Evolutionary conservation across 2,888 invertebrate genomes (phyloP), one percentile per base, ranked within the genome.

Genomic region (Tenthredo distinguenda): DNA sequence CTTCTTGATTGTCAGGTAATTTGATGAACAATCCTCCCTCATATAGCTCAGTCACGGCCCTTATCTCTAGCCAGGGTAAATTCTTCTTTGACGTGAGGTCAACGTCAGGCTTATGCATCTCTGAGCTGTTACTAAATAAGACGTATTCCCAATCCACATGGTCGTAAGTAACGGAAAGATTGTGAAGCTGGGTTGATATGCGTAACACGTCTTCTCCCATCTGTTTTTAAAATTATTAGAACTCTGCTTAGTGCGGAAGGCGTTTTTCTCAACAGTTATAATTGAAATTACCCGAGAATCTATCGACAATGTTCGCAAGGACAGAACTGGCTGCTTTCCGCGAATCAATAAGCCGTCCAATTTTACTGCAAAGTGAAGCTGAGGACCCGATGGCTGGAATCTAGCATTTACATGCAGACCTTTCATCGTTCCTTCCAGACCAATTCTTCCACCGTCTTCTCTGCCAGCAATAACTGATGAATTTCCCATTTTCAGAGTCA

Each of bases 401-500:
- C 90, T 92, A 2, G 93, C 91, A 82, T 90, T 94, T 90, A 96
- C 95, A 90, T 95, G 95, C 90, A 96, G 94, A 88, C 95, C 94
- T 90, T 96, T 95, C 88, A 97, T 94, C 68, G 95, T 96, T 86
- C 97, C 96, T 90, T 96, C 96, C 89, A 97, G 96, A 90, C 96
- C 96, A 55, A 96, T 96, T 89, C 96, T 95, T 3, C 96, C 95
- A 5, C 91, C 90, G 88, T 95, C 95, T 90, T 96, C 96, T 89
- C 96, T 95, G 15, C 96, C 95, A 68, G 96, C 96, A 71, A 95
- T 95, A 85, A 97, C 93, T 43, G 95, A 96, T 0, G 97, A 96
- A 88, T 96, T 95, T 89, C 97, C 97, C 89, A 97, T 95, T 93
- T 96, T 96, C 89, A 97, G 94, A 90, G 95, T 96, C 92, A 97